Percentiles rank a stretch among this genome's conserved stretches.
Evolutionary conservation across 2,113 vertebrate species (phyloP).

Genomic region (Callospermophilus lateralis): DNA sequence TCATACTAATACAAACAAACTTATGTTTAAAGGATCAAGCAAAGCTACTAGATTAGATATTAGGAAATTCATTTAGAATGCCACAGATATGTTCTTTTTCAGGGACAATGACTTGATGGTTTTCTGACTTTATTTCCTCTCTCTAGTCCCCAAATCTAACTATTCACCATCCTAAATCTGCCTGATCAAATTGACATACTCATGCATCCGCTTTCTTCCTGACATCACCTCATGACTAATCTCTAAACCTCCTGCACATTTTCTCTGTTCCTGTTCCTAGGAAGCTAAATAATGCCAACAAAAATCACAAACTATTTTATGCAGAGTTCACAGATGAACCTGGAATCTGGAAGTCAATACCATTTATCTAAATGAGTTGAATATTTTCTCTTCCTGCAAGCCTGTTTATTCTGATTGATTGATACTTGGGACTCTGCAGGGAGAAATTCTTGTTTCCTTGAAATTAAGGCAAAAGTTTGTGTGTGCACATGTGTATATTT

Average conservation of each 20-base stretch:
- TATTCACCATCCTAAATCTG: not conserved
- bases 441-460: not conserved
- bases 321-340: not conserved
- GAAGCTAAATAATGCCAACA: not conserved
- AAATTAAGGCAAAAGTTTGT: conserved; percentile 9
- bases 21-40: not conserved
- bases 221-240: not conserved
- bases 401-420: conserved; percentile 43
- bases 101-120: not conserved
- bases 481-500: not conserved
- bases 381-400: not conserved
- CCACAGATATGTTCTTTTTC: not conserved
- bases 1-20: not conserved
- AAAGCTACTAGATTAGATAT: not conserved
- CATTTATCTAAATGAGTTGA: not conserved
- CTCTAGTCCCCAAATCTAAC: not conserved
- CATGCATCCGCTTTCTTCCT: not conserved
- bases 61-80: conserved; percentile 31
- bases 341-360: not conserved
- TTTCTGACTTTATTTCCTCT: not conserved
- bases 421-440: not conserved
- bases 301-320: not conserved
- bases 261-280: not conserved
- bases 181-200: not conserved
- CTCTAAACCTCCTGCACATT: not conserved